Conservation (phyloP, 2,797 vertebrate species). For the Nyctibius grandis region DNA sequence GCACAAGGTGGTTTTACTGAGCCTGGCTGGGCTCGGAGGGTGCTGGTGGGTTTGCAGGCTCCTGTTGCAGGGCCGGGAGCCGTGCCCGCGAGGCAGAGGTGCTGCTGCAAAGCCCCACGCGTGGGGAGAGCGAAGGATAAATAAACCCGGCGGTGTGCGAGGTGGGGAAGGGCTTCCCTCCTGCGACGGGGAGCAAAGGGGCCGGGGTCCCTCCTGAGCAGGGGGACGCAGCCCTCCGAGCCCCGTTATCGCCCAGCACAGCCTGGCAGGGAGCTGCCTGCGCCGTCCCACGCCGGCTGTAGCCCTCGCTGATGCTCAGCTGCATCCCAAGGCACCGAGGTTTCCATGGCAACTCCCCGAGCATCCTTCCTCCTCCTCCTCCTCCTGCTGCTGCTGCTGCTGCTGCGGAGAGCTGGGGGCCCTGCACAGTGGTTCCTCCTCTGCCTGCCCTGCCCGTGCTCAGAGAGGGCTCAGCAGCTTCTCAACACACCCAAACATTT, state of each 20-base stretch:
- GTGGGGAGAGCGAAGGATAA: too few relatives aligned
- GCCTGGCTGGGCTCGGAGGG: not conserved
- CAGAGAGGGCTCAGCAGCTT: not conserved
- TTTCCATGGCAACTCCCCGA: not conserved
- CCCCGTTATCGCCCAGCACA: not conserved
- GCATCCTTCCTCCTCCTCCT: not conserved
- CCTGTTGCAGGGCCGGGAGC: not conserved
- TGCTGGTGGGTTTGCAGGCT: rapidly evolving
- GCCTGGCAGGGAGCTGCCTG: not conserved
- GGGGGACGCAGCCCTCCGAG: not conserved
- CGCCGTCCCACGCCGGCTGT: not conserved
- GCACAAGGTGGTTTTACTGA: not conserved
- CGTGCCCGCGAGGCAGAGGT: too few relatives aligned
- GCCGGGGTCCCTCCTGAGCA: too few relatives aligned
- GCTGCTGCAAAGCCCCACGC: too few relatives aligned
- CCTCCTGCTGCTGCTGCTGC: not conserved
- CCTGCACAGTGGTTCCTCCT: not conserved
- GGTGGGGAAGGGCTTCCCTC: too few relatives aligned
- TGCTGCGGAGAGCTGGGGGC: not conserved
- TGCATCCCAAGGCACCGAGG: not conserved
- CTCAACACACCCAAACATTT: rapidly evolving
- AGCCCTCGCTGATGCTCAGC: not conserved
- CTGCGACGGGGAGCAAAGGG: too few relatives aligned
- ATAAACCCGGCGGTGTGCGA: too few relatives aligned
- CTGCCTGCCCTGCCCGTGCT: not conserved